Evolutionary conservation across 23 tunicate species (phyloP), one percentile per base, ranked within the genome.

Genomic region (Ascidia mentula): DNA sequence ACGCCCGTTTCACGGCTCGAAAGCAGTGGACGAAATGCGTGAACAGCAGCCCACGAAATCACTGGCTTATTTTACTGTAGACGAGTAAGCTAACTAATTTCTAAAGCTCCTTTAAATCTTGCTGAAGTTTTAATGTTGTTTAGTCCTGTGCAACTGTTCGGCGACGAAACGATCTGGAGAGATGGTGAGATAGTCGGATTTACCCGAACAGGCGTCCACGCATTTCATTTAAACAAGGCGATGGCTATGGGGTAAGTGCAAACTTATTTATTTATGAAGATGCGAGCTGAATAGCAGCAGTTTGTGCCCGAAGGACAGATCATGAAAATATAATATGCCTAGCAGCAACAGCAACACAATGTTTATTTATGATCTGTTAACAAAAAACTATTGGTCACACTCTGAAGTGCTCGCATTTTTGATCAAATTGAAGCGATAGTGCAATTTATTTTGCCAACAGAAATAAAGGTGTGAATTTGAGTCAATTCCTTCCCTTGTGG

Each of bases 131-230:
- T 26, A 6, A 20, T 15, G 31, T 72, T 59, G 59, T 40, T 28
- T 77, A 90, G 96, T 13, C 85, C 78, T 26, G 85, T 85, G 24
- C 96, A 80, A 42, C 76, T 90, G 7, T 85, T 85, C 42, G 96
- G 96, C 5, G 89, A 85, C 38, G 96, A 90, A 69, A 77, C 79
- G 0, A 90, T 90, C 36, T 84, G 86, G 83, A 60, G 86, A 35
- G 46, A 85, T 46, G 89, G 88, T 9, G 69, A 80, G 6, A 61
- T 81, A 1, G 96, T 90, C 1, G 96, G 96, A 2, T 85, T 85
- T 45, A 72, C 80, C 0, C 80, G 96, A 37, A 90, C 82, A 37
- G 96, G 89, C 8, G 85, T 75, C 15, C 88, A 90, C 72, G 88
- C 85, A 8, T 90, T 80, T 72, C 82, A 89, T 12, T 24, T 90